phyloP scores from a whole-genome alignment of 2,888 invertebrate genomes.

The Yponomeuta cagnagella region DNA sequence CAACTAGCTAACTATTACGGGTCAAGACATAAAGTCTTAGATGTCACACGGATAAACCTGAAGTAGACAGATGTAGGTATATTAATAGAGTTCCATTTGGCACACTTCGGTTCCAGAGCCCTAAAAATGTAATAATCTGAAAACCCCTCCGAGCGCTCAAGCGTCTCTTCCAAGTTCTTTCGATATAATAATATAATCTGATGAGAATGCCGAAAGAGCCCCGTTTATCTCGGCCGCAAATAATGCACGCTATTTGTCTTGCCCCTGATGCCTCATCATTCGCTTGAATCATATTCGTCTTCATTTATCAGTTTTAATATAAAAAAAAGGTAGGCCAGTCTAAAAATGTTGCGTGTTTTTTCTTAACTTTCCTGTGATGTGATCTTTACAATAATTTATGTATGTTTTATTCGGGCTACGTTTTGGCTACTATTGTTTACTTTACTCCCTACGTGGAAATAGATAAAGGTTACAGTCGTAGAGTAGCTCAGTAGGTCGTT shows the following conservation, averaged over 20 bases:
- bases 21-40: too few species aligned
- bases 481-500: not conserved
- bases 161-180: not conserved
- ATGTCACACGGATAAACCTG: not conserved
- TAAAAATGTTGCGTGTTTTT: constrained; percentile 24
- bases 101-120: not conserved
- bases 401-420: not conserved
- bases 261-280: constrained; percentile 43
- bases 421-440: not conserved
- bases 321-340: constrained; percentile 27
- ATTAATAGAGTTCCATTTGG: not conserved
- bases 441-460: not conserved
- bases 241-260: constrained; percentile 62
- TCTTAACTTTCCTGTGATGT: constrained; percentile 20
- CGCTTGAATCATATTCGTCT: constrained; percentile 46
- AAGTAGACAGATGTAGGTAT: not conserved
- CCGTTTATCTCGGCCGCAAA: constrained; percentile 50
- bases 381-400: not conserved
- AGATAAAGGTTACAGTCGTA: not conserved
- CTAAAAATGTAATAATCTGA: not conserved
- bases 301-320: constrained; percentile 49
- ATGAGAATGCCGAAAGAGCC: constrained; percentile 52
- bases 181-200: constrained; percentile 43
- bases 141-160: not conserved
- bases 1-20: too few species aligned